Evolutionary conservation across 2,797 vertebrate species (phyloP).

Genomic region (Xyrichtys novacula): DNA sequence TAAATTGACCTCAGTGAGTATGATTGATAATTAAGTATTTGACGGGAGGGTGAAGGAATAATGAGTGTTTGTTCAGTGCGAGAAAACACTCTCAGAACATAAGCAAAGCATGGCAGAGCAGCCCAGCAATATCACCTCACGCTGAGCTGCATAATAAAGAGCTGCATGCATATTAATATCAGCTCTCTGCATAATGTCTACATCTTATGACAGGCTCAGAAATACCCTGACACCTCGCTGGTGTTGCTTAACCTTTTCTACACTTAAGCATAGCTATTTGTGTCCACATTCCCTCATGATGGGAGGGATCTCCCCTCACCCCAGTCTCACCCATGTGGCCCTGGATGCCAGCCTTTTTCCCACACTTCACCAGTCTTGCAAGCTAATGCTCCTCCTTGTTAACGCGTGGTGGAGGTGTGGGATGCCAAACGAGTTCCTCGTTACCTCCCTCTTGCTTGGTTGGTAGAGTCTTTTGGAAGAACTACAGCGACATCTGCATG

Average conservation of each 20-base stretch:
- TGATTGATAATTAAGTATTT: slow-evolving; percentile 76
- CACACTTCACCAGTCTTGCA: slow-evolving; percentile 56
- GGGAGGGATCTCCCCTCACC: slow-evolving; percentile 71
- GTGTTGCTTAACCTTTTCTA: slow-evolving; percentile 66
- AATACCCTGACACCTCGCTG: slow-evolving; percentile 67
- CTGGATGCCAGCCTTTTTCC: slow-evolving; percentile 67
- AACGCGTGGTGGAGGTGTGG: slow-evolving; percentile 80
- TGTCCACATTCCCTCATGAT: slow-evolving; percentile 86
- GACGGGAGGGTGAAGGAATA: slow-evolving; percentile 57
- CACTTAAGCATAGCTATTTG: slow-evolving; percentile 88
- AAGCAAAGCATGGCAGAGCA: slow-evolving; percentile 70
- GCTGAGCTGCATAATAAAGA: slow-evolving; percentile 81
- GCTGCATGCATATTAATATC: slow-evolving; percentile 89
- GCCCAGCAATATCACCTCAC: slow-evolving; percentile 74
- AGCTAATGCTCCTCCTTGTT: slow-evolving; percentile 62
- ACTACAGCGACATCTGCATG: slow-evolving; percentile 99
- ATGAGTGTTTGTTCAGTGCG: slow-evolving; percentile 71
- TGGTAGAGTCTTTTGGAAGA: slow-evolving; percentile 94
- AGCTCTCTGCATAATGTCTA: slow-evolving; percentile 89
- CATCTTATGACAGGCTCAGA: slow-evolving; percentile 84
- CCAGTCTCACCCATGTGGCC: slow-evolving; percentile 54
- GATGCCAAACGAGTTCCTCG: slow-evolving; percentile 86
- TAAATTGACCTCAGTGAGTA: slow-evolving; percentile 53
- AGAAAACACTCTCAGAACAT: slow-evolving; percentile 72
- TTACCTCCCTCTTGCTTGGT: slow-evolving; percentile 82